Conservation (phyloP, 2,888 invertebrate genomes). For the Ichneumoninae sp. region DNA sequence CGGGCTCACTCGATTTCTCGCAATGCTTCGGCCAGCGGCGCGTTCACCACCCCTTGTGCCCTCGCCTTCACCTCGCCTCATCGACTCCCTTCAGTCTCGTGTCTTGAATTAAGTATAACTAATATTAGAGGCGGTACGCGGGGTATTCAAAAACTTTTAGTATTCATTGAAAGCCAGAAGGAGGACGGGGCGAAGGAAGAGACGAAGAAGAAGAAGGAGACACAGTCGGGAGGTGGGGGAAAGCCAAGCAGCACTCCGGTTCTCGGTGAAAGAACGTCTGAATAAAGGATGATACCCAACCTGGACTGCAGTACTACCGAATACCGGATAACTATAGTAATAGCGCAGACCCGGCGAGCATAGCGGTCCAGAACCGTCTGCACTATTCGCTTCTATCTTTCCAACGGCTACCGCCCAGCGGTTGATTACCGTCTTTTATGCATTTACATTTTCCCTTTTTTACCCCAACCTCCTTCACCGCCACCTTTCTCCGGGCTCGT, state of each 20-base stretch:
- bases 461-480: conserved; percentile 57
- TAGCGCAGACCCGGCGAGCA: conserved; percentile 27
- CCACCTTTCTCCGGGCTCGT: conserved; percentile 51
- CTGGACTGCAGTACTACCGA: conserved; percentile 62
- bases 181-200: conserved; percentile 41
- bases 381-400: conserved; percentile 65
- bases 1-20: conserved; percentile 45
- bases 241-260: conserved; percentile 49
- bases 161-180: conserved; percentile 81
- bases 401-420: conserved; percentile 58
- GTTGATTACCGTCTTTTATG: conserved; percentile 67
- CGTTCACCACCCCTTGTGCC: conserved; percentile 29
- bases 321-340: conserved; percentile 48
- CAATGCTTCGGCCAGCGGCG: conserved; percentile 7
- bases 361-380: conserved; percentile 51
- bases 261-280: conserved; percentile 73
- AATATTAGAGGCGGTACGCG: conserved; percentile 77
- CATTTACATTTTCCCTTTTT: conserved; percentile 65
- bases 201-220: conserved; percentile 32
- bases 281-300: conserved; percentile 76
- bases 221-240: conserved; percentile 43
- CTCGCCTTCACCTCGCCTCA: conserved; percentile 67
- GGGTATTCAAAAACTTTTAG: conserved; percentile 81
- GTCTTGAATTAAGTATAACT: conserved; percentile 83
- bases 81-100: conserved; percentile 75